Evolutionary conservation across 2,888 invertebrate genomes (phyloP).

Genomic region (Caenorhabditis sp.): DNA sequence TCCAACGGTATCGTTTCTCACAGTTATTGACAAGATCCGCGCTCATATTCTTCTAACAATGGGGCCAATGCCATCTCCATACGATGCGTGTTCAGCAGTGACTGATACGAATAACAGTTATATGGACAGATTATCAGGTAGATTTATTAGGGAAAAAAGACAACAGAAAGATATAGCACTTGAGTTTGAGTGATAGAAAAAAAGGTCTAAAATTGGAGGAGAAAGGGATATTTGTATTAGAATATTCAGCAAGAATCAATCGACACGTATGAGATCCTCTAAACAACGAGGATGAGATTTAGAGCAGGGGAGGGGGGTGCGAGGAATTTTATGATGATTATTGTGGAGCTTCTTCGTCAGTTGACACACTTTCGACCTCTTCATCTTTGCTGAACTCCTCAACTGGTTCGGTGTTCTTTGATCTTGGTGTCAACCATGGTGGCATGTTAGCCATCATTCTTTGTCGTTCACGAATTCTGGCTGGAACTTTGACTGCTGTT

Average conservation of each 20-base stretch:
- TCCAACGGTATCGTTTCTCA: constrained; percentile 26
- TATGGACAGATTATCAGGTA: constrained; percentile 31
- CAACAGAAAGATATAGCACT: constrained; percentile 2
- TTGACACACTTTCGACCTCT: constrained; percentile 45
- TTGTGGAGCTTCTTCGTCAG: constrained; percentile 34
- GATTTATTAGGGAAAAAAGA: neutral
- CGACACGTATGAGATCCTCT: constrained; percentile 22
- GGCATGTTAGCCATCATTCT: constrained; percentile 23
- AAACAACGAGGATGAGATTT: constrained; percentile 1
- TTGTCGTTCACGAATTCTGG: constrained; percentile 42
- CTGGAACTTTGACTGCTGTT: constrained; percentile 32
- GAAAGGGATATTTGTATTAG: neutral
- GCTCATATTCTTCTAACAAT: constrained; percentile 57
- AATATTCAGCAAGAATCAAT: constrained; percentile 2
- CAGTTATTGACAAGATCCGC: constrained; percentile 45
- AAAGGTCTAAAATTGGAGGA: neutral
- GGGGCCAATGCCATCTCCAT: constrained; percentile 61
- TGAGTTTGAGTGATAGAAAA: neutral
- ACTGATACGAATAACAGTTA: constrained; percentile 20
- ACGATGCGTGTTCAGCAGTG: constrained; percentile 40
- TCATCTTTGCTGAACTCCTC: constrained; percentile 51
- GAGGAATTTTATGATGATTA: too few relatives aligned
- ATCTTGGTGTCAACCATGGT: constrained; percentile 45
- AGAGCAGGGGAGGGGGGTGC: too few relatives aligned
- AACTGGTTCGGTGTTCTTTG: constrained; percentile 13